Evolutionary conservation across 2,888 invertebrate species (phyloP).

Genomic region (Seira musarum): DNA sequence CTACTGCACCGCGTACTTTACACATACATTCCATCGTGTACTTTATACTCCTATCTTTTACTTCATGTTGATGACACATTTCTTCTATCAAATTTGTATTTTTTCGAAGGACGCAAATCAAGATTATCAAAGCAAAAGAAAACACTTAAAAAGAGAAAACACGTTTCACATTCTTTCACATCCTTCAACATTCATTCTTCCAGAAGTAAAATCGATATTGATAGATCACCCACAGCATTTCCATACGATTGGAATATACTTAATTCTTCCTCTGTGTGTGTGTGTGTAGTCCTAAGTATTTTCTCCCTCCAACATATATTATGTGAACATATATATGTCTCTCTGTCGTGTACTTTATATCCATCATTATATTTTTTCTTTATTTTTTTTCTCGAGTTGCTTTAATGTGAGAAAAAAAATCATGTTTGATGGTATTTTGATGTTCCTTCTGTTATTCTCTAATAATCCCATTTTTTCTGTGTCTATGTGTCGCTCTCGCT

Average conservation of each 20-base stretch:
- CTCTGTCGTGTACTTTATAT: not conserved
- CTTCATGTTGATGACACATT: no score
- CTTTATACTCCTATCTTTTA: no score
- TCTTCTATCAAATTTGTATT: no score
- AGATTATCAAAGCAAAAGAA: no score
- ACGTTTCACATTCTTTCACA: not conserved
- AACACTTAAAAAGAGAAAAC: no score
- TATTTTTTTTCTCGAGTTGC: not conserved
- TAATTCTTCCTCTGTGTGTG: not conserved
- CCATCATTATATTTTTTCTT: no score
- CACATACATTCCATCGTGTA: no score
- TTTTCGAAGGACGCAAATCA: no score
- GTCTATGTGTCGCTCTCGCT: constrained; percentile 34
- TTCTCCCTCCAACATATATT: not conserved
- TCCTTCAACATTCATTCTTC: not conserved
- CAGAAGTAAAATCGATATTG: not conserved
- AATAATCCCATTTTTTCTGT: constrained; percentile 41
- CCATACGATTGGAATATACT: not conserved
- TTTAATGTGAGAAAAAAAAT: constrained; percentile 40
- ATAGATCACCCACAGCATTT: not conserved
- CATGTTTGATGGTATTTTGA: constrained; percentile 50
- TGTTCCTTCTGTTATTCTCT: constrained; percentile 50
- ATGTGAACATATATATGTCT: no score
- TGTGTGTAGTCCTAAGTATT: constrained; percentile 14
- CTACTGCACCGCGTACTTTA: no score